Evolutionary conservation across 1,140 invertebrate genomes (phyloP), one percentile per base, ranked within the genome.

Genomic region (Anastrepha obliqua): DNA sequence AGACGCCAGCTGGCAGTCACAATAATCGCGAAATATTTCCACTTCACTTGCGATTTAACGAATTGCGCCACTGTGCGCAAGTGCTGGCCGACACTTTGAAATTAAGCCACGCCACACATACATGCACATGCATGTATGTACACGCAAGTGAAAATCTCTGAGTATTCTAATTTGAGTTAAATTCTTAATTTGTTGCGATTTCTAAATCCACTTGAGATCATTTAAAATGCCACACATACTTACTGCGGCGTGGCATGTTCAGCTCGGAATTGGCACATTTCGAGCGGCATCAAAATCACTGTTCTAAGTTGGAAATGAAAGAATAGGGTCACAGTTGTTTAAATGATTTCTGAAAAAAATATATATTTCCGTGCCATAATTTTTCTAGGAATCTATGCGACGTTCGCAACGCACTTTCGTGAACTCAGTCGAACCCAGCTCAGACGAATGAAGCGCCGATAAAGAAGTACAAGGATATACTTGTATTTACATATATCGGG

Each of bases 201-300:
- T 81, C 74, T 81, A 81, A 81, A 81, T 81, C 74, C 74, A 81
- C 74, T 81, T 81, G 74, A 81, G 47, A 2, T 81, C 74, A 51
- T 55, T 51, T 55, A 55, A 81, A 62, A 81, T 20, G 74, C 74
- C 44, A 81, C 74, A 81, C 9, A 81, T 81, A 55, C 55, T 58
- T 55, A 55, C 15, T 29, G 0, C 2, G 47, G 20, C n/a, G 55
- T 58, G n/a, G n/a, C n/a, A 81, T 55, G 29, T 55, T 81, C 44
- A 55, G 20, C 13, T 11, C 9, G 11, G n/a, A 11, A 55, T 2
- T 20, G 17, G 20, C 74, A 81, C 47, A 55, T 74, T 81, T 55
- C 47, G 8, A 81, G 74, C 55, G 74, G 15, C 47, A 29, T 81
- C 44, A 74, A 74, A 74, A 42, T 29, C 47, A n/a, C 7, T 58